Conservation (phyloP, 2,797 vertebrate species). For the Clarias platycephalus region DNA sequence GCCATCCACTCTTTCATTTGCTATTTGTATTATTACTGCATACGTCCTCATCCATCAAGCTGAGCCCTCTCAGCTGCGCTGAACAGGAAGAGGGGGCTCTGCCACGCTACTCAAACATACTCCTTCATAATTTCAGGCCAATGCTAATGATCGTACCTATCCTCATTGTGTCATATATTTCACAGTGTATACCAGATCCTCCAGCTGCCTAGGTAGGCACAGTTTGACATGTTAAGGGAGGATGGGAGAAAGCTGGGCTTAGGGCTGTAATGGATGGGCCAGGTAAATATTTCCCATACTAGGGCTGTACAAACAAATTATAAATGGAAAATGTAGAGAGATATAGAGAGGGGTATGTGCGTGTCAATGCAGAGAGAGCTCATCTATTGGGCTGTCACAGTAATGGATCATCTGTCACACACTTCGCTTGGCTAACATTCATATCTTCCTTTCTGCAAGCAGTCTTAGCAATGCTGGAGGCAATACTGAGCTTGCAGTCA, state of each 20-base stretch:
- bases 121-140: constrained; percentile 10
- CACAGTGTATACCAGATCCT: constrained; percentile 29
- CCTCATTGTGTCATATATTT: constrained; percentile 22
- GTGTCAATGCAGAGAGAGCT: constrained; percentile 50
- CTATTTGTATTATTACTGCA: constrained; percentile 72
- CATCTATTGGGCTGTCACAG: constrained; percentile 66
- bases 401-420: constrained; percentile 58
- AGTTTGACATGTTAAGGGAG: constrained; percentile 42
- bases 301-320: constrained; percentile 64
- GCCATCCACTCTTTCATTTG: constrained; percentile 65
- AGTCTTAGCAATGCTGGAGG: constrained; percentile 45
- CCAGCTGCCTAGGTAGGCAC: constrained; percentile 11
- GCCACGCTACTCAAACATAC: constrained; percentile 29
- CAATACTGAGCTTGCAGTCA: constrained; percentile 37
- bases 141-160: constrained; percentile 30
- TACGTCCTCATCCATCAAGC: constrained; percentile 72
- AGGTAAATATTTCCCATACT: constrained; percentile 68
- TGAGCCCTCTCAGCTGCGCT: constrained; percentile 71
- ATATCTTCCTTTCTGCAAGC: constrained; percentile 51
- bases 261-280: constrained; percentile 67
- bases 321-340: constrained; percentile 41
- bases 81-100: constrained; percentile 33
- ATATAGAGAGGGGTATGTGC: constrained; percentile 41
- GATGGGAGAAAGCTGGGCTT: constrained; percentile 39
- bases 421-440: constrained; percentile 56